Evolutionary conservation across 2,888 invertebrate genomes (phyloP).

Genomic region (Palloptera scutellata): DNA sequence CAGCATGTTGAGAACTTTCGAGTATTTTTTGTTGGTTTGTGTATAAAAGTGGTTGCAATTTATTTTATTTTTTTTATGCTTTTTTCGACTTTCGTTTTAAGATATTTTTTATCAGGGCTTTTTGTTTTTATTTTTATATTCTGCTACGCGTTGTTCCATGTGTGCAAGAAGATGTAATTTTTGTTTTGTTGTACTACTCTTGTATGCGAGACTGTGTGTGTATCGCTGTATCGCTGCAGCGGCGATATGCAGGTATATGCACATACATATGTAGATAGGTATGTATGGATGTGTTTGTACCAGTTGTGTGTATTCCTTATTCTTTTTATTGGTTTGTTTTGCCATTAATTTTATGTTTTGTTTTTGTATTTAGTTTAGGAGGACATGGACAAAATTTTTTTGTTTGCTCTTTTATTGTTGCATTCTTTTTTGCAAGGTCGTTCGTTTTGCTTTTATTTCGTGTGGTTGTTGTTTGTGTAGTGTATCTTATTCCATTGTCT

Average conservation of each 20-base stretch:
- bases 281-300: too few species aligned
- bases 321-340: slow-evolving; percentile 3
- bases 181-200: neutral
- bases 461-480: neutral
- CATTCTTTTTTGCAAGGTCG: slow-evolving; percentile 57
- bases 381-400: slow-evolving; percentile 27
- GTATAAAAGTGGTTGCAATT: neutral
- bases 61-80: slow-evolving; percentile 1
- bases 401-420: slow-evolving; percentile 36
- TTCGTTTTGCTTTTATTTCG: slow-evolving; percentile 55
- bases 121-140: slow-evolving; percentile 16
- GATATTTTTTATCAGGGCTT: neutral
- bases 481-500: neutral
- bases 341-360: slow-evolving; percentile 6
- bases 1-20: neutral
- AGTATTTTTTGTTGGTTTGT: slow-evolving; percentile 1
- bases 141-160: neutral
- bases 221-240: neutral
- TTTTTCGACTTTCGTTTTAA: neutral
- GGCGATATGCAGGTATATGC: neutral
- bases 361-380: slow-evolving; percentile 18
- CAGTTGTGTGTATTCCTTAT: slow-evolving; percentile 7
- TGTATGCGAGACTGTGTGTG: neutral
- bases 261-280: slow-evolving; percentile 4
- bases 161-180: neutral